Base-by-base conservation (phyloP, 1,140 invertebrate species). In the Homarus americanus region DNA sequence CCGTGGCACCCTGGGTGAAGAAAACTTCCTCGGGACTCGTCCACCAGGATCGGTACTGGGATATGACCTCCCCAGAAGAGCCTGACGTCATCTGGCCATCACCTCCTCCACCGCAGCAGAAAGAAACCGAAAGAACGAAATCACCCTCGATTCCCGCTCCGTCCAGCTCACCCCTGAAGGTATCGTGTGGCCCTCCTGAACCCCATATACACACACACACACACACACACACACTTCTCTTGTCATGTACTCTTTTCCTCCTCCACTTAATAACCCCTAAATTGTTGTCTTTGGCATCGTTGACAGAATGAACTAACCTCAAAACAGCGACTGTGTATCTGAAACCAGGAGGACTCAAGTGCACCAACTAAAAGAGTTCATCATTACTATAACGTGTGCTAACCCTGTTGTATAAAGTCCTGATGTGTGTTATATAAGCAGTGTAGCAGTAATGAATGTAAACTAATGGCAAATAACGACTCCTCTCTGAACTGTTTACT, bases 1-100 rank as follows among this genome's bases (percentile, higher is more conserved):
- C 92, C 4, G 92, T 92, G 38, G 92, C 89, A 9, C 92, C 92
- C 10, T 92, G 92, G 92, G 92, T 92, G 38, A 92, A 92, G 84
- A 88, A 84, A 53, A 92, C 92, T 3, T 92, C 92, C 44, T 28
- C 89, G 1, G 92, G 92, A 1, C 89, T 86, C 28, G 92, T 92
- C 20, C 79, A 86, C 20, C 84, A 87, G 32, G 84, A 87, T 0
- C 73, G 75, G 9, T 87, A 87, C 66, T 92, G 92, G 92, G 72
- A 88, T 73, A 66, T 91, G 78, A 91, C 92, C 9, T 87, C 89
- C 32, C 86, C 87, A 20, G 92, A 87, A 24, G 89, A 84, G 7
- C 58, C 34, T 0, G 83, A 73, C 40, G 40, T 63, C 32, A 34
- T n/a, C 41, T 32, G 40, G 34, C 32, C 12, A 7, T 38, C 69